Percentiles rank a stretch among this genome's conserved stretches.
Conservation (phyloP, 37 sponge, comb jelly and placozoan species). For the Halichondria panicea region DNA sequence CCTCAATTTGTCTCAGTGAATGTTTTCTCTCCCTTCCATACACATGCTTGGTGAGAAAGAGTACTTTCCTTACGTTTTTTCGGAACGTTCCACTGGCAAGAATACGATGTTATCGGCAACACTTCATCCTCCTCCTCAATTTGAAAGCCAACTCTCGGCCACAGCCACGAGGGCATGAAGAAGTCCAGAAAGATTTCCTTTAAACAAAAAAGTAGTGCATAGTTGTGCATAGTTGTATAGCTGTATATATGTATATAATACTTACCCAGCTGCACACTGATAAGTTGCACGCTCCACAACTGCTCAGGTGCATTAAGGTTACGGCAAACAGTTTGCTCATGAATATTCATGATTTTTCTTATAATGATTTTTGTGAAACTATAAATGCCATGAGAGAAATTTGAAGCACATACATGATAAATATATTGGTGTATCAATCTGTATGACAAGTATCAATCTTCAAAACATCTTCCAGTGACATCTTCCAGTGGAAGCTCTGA, state of each 20-base stretch:
- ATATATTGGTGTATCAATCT: no score
- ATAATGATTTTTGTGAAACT: no score
- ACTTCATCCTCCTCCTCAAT: slow-evolving; percentile 21
- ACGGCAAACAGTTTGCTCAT: no score
- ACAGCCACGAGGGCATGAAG: slow-evolving; percentile 52
- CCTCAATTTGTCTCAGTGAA: slow-evolving; percentile 18
- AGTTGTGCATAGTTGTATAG: background rate
- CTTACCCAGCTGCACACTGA: slow-evolving; percentile 76
- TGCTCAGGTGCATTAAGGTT: no score
- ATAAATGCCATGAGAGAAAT: no score
- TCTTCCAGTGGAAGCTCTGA: no score
- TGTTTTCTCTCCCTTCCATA: slow-evolving; percentile 36
- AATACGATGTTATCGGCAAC: slow-evolving; percentile 44
- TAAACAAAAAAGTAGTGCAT: background rate
- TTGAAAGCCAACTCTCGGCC: background rate
- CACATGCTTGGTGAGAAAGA: slow-evolving; percentile 47
- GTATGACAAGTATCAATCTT: no score
- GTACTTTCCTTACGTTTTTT: slow-evolving; percentile 40
- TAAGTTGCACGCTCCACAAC: slow-evolving; percentile 42
- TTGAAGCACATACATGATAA: no score
- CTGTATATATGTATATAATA: slow-evolving; percentile 22
- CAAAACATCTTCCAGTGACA: no score
- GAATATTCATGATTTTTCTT: no score
- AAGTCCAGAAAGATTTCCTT: slow-evolving; percentile 55
- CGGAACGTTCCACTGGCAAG: slow-evolving; percentile 68